Percentiles rank a stretch among this genome's conserved stretches.
Evolutionary conservation across 1,140 invertebrate genomes (phyloP).

Genomic region (Galleria mellonella): DNA sequence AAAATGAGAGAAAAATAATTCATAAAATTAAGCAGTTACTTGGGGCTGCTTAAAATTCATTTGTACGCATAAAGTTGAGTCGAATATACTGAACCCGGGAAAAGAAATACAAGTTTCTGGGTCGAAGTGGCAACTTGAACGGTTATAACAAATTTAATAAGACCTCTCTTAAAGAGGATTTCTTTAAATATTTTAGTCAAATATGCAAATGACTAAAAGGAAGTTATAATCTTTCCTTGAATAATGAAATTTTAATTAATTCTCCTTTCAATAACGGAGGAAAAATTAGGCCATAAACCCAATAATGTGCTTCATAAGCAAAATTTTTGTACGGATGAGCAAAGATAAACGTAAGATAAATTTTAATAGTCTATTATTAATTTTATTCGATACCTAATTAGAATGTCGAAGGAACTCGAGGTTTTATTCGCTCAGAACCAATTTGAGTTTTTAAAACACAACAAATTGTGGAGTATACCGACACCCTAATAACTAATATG

Average conservation of each 20-base stretch:
- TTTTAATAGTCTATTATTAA: no score
- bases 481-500: no score
- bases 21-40: no score
- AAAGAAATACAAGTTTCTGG: conserved; percentile 31
- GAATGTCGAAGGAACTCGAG: no score
- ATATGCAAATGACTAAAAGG: conserved; percentile 55
- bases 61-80: conserved; percentile 9
- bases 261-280: conserved; percentile 33
- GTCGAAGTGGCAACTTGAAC: conserved; percentile 20
- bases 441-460: no score
- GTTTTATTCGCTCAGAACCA: no score
- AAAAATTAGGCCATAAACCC: conserved; percentile 16
- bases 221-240: conserved; percentile 60
- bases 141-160: conserved; percentile 57
- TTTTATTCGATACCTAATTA: background rate
- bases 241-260: conserved; percentile 66
- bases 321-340: no score
- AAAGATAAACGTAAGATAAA: no score
- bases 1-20: no score
- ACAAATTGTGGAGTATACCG: no score
- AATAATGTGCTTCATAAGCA: conserved; percentile 15
- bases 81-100: conserved; percentile 11
- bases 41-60: conserved; percentile 25
- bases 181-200: conserved; percentile 50
- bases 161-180: conserved; percentile 35